Conservation (phyloP, 2,797 vertebrate species). For the Micropoecilia bifurca region DNA sequence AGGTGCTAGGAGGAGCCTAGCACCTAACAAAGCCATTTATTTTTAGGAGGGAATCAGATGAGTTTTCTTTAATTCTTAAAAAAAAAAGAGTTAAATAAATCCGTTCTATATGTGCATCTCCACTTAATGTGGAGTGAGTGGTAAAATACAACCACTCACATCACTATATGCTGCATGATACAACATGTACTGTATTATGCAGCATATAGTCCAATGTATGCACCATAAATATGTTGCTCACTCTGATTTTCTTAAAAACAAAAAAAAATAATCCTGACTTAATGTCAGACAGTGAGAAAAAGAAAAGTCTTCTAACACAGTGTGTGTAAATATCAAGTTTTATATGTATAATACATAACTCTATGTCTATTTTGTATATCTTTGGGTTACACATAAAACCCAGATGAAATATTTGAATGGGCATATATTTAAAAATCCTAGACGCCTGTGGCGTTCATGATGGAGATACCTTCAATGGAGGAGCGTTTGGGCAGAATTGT, state of each 20-base stretch:
- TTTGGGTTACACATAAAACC: neutral
- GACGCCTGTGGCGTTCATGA: neutral
- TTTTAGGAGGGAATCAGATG: neutral
- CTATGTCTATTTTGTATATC: neutral
- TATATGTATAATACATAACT: neutral
- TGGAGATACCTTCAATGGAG: slow-evolving; percentile 88
- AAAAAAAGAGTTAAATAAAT: neutral
- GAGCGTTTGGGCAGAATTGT: slow-evolving; percentile 94
- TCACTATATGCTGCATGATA: too few relatives aligned
- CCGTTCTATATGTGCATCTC: neutral
- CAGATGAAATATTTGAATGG: neutral
- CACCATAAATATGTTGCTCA: neutral
- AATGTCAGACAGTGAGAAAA: neutral
- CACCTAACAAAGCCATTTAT: neutral
- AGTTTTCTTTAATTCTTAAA: neutral
- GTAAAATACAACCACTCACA: too few relatives aligned
- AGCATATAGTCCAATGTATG: neutral
- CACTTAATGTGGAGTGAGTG: neutral
- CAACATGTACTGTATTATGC: neutral
- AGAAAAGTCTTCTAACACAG: neutral
- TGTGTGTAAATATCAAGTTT: neutral
- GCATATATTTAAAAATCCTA: neutral
- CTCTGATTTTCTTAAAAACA: neutral
- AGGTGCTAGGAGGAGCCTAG: neutral
- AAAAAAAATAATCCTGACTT: too few relatives aligned